Evolutionary conservation across 2,888 invertebrate species (phyloP).

Genomic region (Omphaloscelis lunosa): DNA sequence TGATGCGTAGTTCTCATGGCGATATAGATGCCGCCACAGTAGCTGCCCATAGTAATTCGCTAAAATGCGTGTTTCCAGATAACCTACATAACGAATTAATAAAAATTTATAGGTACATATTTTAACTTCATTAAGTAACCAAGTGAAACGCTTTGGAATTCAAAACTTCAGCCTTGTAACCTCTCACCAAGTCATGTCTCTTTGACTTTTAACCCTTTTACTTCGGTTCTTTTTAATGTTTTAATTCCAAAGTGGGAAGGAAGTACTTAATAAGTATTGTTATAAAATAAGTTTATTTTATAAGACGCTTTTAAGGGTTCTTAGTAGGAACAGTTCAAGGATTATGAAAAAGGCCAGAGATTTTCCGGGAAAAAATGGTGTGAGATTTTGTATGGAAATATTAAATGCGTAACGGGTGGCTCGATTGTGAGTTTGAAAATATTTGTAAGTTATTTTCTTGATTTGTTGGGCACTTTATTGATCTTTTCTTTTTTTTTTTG

Average conservation of each 20-base stretch:
- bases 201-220: constrained; percentile 43
- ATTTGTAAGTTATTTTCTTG: not conserved
- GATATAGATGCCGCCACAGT: no score
- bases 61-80: not conserved
- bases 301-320: constrained; percentile 34
- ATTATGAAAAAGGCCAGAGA: constrained; percentile 18
- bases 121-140: constrained; percentile 35
- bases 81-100: constrained; percentile 28
- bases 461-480: not conserved
- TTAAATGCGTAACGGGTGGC: not conserved
- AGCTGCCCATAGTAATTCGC: not conserved
- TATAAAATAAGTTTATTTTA: constrained; percentile 55
- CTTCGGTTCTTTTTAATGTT: constrained; percentile 21
- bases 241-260: constrained; percentile 20
- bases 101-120: constrained; percentile 37
- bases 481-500: not conserved
- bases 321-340: constrained; percentile 19
- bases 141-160: constrained; percentile 32
- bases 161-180: constrained; percentile 26
- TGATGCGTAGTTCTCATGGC: no score
- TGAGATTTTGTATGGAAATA: constrained; percentile 16
- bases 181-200: constrained; percentile 33
- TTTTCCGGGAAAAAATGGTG: constrained; percentile 13
- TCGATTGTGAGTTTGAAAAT: constrained; percentile 1
- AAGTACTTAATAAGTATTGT: constrained; percentile 41